A percentile compares a stretch with the other conserved stretches of the same genome.
phyloP scores from a whole-genome alignment of 2,888 invertebrate species.

The Gryllus longicercus region DNA sequence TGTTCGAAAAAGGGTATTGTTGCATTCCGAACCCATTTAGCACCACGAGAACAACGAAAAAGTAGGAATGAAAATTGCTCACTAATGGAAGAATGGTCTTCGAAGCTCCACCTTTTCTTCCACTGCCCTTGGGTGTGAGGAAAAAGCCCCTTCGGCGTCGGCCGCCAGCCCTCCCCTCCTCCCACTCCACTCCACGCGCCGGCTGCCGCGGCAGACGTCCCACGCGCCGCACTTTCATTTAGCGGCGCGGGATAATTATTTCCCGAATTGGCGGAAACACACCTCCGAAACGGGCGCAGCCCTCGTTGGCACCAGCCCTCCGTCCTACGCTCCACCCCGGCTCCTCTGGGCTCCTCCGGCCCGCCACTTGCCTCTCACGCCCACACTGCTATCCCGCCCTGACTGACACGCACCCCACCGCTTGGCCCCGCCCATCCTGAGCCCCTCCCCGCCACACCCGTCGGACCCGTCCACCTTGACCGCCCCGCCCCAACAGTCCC shows the following conservation, averaged over 20 bases:
- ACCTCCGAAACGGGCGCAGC: neutral
- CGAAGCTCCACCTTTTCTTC: neutral
- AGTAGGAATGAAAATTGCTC: too few species aligned
- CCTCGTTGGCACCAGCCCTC: neutral
- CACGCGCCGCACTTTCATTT: neutral
- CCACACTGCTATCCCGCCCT: too few species aligned
- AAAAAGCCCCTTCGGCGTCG: neutral
- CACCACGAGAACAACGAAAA: too few species aligned
- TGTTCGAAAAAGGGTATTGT: too few species aligned
- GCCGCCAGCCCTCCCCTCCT: neutral
- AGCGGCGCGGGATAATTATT: conserved; percentile 1
- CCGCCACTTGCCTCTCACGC: too few species aligned
- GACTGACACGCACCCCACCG: too few species aligned
- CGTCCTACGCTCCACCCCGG: neutral
- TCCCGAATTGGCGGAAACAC: neutral
- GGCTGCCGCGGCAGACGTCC: neutral
- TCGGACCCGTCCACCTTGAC: too few species aligned
- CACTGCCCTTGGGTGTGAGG: neutral
- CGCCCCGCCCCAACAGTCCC: too few species aligned
- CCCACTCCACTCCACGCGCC: neutral
- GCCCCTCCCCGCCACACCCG: too few species aligned
- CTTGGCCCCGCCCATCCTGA: too few species aligned
- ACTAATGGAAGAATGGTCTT: too few species aligned
- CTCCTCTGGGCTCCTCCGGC: neutral
- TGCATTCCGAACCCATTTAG: too few species aligned